Conservation (phyloP, 2,888 invertebrate genomes). For the Pyrochroa serraticornis region DNA sequence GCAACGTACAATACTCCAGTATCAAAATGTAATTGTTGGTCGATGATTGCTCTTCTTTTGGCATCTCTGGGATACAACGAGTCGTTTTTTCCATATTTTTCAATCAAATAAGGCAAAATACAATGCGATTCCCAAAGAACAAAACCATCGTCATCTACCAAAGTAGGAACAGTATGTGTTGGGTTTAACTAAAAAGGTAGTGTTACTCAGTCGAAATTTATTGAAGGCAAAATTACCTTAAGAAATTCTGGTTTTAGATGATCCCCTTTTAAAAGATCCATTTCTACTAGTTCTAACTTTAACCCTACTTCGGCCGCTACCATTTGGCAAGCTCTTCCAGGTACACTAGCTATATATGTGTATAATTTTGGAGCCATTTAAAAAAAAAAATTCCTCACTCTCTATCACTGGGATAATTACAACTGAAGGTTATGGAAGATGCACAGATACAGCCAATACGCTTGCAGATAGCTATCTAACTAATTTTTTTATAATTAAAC, state of each 20-base stretch:
- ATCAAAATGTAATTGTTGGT: no score
- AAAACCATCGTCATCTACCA: slow-evolving; percentile 62
- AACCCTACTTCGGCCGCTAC: slow-evolving; percentile 55
- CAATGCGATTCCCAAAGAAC: slow-evolving; percentile 61
- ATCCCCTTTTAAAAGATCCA: slow-evolving; percentile 53
- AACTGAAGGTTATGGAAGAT: no score
- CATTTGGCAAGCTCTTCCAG: slow-evolving; percentile 55
- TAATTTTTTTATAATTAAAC: no score
- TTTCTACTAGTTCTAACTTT: slow-evolving; percentile 27
- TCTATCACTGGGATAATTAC: no score
- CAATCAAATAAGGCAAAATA: slow-evolving; percentile 61
- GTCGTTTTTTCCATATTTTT: slow-evolving; percentile 63
- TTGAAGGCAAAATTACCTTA: slow-evolving; percentile 38
- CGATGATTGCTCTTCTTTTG: slow-evolving; percentile 54
- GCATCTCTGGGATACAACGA: slow-evolving; percentile 64
- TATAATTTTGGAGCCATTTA: slow-evolving; percentile 52
- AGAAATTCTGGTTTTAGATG: slow-evolving; percentile 52
- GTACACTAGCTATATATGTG: slow-evolving; percentile 54
- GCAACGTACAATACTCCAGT: neutral
- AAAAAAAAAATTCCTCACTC: slow-evolving; percentile 4
- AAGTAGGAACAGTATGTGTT: slow-evolving; percentile 64
- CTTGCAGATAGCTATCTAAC: no score
- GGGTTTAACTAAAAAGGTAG: slow-evolving; percentile 61
- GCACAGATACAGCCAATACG: no score
- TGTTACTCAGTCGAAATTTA: neutral